These are phyloP conservation scores for Alexandromys fortis DNA, from an alignment of 2,113 vertebrate species.

Conservation along the genomic window DNA sequence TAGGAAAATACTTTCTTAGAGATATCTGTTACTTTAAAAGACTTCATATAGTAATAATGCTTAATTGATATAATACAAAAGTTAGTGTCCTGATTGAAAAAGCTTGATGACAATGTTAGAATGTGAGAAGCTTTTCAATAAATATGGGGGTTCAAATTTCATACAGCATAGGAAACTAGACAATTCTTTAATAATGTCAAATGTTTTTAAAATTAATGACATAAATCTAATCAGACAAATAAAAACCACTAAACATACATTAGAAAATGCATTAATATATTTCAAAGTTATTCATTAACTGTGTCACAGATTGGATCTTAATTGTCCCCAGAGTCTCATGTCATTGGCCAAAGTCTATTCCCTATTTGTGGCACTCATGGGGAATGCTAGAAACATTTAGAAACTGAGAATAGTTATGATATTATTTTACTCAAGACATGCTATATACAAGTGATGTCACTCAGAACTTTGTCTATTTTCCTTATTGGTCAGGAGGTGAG, in stretches of 20 bases:
- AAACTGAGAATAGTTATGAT: no score
- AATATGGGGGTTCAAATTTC: not conserved
- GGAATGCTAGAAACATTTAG: not conserved
- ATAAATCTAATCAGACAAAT: not conserved
- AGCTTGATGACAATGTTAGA: not conserved
- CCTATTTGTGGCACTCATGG: no score
- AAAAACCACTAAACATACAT: no score
- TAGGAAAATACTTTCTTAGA: not conserved
- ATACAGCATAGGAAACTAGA: not conserved
- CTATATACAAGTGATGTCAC: not conserved
- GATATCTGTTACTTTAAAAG: not conserved
- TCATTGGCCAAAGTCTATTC: not conserved
- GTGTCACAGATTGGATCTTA: not conserved
- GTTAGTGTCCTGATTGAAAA: not conserved
- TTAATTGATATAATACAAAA: not conserved
- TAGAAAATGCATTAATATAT: not conserved
- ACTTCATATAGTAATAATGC: not conserved
- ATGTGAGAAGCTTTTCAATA: not conserved
- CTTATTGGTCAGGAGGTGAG: not conserved
- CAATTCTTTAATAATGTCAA: not conserved
- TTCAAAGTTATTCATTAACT: not conserved
- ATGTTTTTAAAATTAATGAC: not conserved
- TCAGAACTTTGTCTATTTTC: not conserved
- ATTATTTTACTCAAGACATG: not conserved
- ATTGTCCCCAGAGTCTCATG: not conserved